Evolutionary conservation across 2,113 vertebrate species (phyloP), one percentile per base, ranked within the genome.

Genomic region (Pseudonaja textilis): DNA sequence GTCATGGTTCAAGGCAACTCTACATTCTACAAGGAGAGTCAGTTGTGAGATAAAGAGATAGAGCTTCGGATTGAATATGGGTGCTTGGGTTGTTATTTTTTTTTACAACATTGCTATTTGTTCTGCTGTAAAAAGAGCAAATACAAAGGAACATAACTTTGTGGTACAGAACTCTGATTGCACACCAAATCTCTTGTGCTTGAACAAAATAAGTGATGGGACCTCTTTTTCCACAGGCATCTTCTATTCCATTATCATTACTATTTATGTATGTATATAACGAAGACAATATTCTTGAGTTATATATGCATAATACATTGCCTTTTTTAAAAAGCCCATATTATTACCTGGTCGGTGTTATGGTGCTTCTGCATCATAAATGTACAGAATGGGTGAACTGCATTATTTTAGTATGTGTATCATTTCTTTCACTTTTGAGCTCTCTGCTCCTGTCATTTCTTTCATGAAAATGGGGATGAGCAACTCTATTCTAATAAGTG

Each of bases 371-470:
- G 29, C 42, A 50, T 42, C 5, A 29, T 6, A 69, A 69, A 16
- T 14, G 29, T 16, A 5, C 29, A 69, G 64, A 34, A 69, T 69
- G 14, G 14, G 64, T 57, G 42, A 90, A 50, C 12, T 39, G 34
- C 45, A 59, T 85, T 92, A 20, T 20, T 45, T 85, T 39, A 0
- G 20, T 50, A 57, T 50, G 12, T 55, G 5, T 39, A 18, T 52
- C 16, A 22, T 50, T 85, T 87, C 22, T 86, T 89, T 52, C 45
- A 59, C 52, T 6, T 54, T 47, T 86, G 29, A 57, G 5, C 0
- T 39, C 34, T 6, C 2, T 1, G 12, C 4, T 25, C 26, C 0
- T 50, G 20, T 47, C 39, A 0, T 0, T 3, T 4, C 3, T 2
- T 12, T 93, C 26, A 52, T 87, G 64, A 11, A 81, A 11, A 10